Evolutionary conservation across 2,888 invertebrate genomes (phyloP), one percentile per base, ranked within the genome.

Genomic region (Acanthosepion lycidas): DNA sequence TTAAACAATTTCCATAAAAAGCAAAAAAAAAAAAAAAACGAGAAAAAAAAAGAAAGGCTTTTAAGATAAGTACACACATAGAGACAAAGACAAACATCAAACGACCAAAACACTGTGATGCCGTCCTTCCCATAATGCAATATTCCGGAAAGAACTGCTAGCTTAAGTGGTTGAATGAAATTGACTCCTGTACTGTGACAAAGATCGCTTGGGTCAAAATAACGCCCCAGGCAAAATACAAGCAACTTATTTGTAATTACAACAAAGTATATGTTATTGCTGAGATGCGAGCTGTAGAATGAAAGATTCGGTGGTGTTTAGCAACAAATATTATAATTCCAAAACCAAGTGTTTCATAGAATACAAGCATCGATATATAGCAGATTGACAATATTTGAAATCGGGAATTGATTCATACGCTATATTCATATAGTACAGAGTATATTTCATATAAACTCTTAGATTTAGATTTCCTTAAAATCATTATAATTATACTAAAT

Each of bases 61-160:
- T 93, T 53, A 33, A 78, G 78, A 33, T 78, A n/a, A 78, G n/a
- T n/a, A n/a, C n/a, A 1, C n/a, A 78, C 78, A n/a, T 33, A 23
- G n/a, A 78, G 33, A 78, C n/a, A 78, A 33, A 78, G 78, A 78
- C 78, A 78, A 12, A 78, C n/a, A 78, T 78, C 78, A n/a, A 78
- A 78, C n/a, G 78, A 78, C 78, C 78, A 78, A 78, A 78, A 78
- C n/a, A 78, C 78, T 78, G 59, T 59, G 78, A 78, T 78, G 78
- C 78, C 78, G 78, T 78, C 78, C n/a, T 78, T 78, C n/a, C 78
- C 78, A 33, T 33, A n/a, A 78, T 78, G 78, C n/a, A 78, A 78
- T 33, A 78, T n/a, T 78, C 78, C 6, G 78, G 78, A 18, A 78
- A 33, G 33, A 33, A 78, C 78, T 78, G 78, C 78, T 78, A 78